Conservation (phyloP, 1,140 invertebrate species). For the Drosophila truncata region DNA sequence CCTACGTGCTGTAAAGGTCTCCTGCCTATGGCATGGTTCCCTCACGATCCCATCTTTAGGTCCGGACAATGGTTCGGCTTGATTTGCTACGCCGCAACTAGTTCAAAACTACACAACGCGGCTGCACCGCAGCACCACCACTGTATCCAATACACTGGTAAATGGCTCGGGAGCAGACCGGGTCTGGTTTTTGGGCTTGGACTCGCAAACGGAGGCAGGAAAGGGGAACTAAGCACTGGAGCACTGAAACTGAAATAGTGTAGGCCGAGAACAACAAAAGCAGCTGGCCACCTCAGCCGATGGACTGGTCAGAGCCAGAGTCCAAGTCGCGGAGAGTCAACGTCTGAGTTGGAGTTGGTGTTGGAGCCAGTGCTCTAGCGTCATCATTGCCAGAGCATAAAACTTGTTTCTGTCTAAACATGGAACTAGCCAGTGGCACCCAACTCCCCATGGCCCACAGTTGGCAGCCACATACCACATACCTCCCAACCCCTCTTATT, state of each 20-base stretch:
- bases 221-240: slow-evolving; percentile 3
- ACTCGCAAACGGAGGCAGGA: slow-evolving; percentile 13
- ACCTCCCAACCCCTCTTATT: not conserved
- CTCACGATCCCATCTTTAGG: slow-evolving; percentile 22
- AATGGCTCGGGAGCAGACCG: slow-evolving; percentile 31
- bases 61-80: slow-evolving; percentile 38
- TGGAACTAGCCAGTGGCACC: slow-evolving; percentile 32
- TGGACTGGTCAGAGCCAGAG: slow-evolving; percentile 38
- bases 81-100: slow-evolving; percentile 57
- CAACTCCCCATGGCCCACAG: slow-evolving; percentile 11
- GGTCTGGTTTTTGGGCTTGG: slow-evolving; percentile 36
- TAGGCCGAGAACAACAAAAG: slow-evolving; percentile 52
- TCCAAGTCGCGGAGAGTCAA: slow-evolving; percentile 15
- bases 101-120: slow-evolving; percentile 58
- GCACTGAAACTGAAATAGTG: slow-evolving; percentile 20
- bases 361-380: slow-evolving; percentile 43
- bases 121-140: slow-evolving; percentile 37
- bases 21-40: not conserved
- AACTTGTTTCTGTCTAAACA: slow-evolving; percentile 64
- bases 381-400: slow-evolving; percentile 60
- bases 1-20: not conserved
- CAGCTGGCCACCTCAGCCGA: slow-evolving; percentile 48
- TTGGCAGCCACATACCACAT: not conserved
- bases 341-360: slow-evolving; percentile 25
- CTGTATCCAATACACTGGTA: slow-evolving; percentile 18